These are phyloP conservation scores for Antrozous pallidus DNA, from an alignment of 2,797 vertebrate genomes.

Conservation along the genomic window DNA sequence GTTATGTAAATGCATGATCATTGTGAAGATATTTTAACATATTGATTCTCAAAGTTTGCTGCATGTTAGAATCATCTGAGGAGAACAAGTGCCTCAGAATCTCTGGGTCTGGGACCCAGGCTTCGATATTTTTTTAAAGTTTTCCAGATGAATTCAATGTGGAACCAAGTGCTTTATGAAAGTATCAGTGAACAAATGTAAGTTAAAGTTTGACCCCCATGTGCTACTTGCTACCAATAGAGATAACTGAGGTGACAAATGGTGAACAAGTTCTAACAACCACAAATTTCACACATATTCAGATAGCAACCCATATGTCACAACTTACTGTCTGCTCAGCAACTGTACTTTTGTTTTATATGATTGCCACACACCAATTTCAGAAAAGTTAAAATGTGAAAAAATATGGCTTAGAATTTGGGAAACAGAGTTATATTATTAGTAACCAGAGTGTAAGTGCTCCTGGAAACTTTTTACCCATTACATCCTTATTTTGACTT, in stretches of 20 bases:
- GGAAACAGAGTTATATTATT: not conserved
- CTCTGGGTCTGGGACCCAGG: not conserved
- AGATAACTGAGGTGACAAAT: not conserved
- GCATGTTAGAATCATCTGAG: not conserved
- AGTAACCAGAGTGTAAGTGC: not conserved
- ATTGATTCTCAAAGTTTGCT: not conserved
- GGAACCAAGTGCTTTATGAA: conserved; percentile 22
- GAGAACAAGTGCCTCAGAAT: not conserved
- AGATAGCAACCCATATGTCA: not conserved
- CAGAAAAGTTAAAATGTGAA: conserved; percentile 40
- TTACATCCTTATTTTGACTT: conserved; percentile 7
- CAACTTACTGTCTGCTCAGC: not conserved
- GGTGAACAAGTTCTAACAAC: not conserved
- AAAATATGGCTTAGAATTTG: not conserved
- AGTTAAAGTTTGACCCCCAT: conserved; percentile 13
- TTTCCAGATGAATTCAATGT: conserved; percentile 6
- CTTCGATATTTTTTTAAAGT: not conserved
- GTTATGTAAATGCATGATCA: not conserved
- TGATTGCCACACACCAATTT: not conserved
- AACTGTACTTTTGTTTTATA: not conserved
- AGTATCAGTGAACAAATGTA: conserved; percentile 22
- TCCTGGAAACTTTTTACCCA: not conserved
- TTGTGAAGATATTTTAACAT: not conserved
- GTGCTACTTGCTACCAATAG: not conserved
- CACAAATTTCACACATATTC: not conserved